phyloP scores from a whole-genome alignment of 2,797 vertebrate genomes.

The Carcharodon carcharias region DNA sequence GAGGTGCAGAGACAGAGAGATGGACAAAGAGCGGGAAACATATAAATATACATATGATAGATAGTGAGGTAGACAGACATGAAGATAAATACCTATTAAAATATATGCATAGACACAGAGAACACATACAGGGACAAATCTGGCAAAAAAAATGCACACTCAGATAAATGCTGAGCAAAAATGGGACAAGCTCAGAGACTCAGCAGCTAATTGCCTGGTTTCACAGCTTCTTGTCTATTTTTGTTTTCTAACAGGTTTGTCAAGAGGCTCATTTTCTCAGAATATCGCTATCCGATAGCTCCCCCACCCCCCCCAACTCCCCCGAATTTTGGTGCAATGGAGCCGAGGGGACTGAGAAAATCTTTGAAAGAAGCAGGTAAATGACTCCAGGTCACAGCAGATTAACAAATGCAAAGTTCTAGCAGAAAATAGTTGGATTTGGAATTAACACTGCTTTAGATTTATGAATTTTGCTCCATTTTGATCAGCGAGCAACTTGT shows the following conservation, averaged over 20 bases:
- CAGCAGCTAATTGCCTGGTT: constrained; percentile 32
- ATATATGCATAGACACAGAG: background rate
- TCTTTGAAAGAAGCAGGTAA: background rate
- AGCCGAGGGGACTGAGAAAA: background rate
- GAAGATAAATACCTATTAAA: background rate
- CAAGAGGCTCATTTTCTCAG: constrained; percentile 4
- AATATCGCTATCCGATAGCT: background rate
- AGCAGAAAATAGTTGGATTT: background rate
- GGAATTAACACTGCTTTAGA: background rate
- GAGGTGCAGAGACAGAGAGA: background rate
- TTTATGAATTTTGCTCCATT: background rate
- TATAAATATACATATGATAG: background rate
- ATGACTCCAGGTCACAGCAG: background rate
- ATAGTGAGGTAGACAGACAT: background rate
- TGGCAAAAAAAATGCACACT: background rate
- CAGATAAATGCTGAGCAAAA: constrained; percentile 8
- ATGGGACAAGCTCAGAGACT: background rate
- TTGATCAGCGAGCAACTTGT: background rate
- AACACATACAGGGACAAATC: background rate
- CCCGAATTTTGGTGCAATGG: constrained; percentile 1
- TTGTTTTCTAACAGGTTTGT: constrained; percentile 27
- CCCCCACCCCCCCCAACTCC: too few species aligned
- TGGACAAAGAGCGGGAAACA: background rate
- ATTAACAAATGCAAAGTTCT: background rate
- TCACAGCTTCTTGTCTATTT: constrained; percentile 31